Evolutionary conservation across 35 echinoderm and acorn worm genomes (phyloP), one percentile per base, ranked within the genome.

Genomic region (Amphiura filiformis): DNA sequence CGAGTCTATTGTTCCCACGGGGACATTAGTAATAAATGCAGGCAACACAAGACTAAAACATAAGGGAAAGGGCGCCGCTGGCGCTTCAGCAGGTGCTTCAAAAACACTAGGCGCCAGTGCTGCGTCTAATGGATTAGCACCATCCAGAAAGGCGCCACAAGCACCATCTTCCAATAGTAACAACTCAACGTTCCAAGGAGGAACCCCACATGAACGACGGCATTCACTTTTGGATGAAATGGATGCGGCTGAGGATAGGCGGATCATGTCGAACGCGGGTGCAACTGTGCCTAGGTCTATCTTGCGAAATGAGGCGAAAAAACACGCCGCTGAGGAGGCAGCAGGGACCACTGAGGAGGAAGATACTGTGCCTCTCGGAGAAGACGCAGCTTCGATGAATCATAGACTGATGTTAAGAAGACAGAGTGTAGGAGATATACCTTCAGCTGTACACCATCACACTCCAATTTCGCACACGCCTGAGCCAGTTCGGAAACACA

Each of bases 1-100:
- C 65, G 95, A 97, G 35, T 64, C 91, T 31, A 85, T 93, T 0
- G 32, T 33, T 0, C 95, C 95, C n/a, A 80, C 77, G 2, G 95
- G 91, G 36, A 84, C 85, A 0, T 40, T 97, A 26, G 79, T 88
- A 23, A 82, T 97, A 32, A 86, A 76, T 13, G 56, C 84, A 0
- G 84, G 77, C 32, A 87, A 75, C 22, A 47, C 78, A 38, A 81
- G 84, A 64, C 36, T 86, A 39, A 80, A 70, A 81, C 79, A 88
- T 81, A 14, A 23, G 14, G 32, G 39, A 77, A 78, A 17, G 38
- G 56, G 79, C 42, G 70, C 37, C 18, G 18, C 77, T 26, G n/a
- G n/a, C n/a, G n/a, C n/a, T n/a, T n/a, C n/a, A n/a, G n/a, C n/a
- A n/a, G 57, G 31, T 38, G 31, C 13, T 0, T 37, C 84, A 33